Evolutionary conservation across 2,113 vertebrate species (phyloP).

Genomic region (Sceloporus undulatus): DNA sequence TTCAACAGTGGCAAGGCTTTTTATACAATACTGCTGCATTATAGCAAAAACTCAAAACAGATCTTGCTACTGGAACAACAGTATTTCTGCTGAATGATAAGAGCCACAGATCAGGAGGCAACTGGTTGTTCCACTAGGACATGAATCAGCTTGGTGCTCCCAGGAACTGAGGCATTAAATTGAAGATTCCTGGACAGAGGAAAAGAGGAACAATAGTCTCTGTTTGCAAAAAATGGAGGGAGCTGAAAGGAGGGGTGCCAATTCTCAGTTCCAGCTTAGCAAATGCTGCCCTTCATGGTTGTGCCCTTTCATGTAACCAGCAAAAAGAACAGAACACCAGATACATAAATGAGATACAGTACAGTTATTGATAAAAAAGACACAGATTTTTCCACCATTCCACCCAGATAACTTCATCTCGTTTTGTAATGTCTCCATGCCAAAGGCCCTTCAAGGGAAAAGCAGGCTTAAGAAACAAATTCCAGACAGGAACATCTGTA

Average conservation of each 20-base stretch:
- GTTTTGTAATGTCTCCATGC: neutral
- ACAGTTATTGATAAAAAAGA: conserved; percentile 27
- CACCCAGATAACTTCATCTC: conserved; percentile 3
- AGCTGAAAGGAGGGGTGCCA: neutral
- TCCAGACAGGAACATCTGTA: conserved; percentile 9
- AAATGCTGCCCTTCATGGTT: conserved; percentile 55
- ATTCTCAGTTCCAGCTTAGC: conserved; percentile 26
- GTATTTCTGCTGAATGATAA: neutral
- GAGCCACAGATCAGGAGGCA: neutral
- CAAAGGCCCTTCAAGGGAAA: conserved; percentile 13
- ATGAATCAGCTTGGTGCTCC: conserved; percentile 18
- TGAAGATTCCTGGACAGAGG: neutral
- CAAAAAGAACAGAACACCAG: conserved; percentile 22
- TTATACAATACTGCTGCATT: neutral
- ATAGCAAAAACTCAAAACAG: neutral
- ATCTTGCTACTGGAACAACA: neutral
- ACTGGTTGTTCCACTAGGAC: conserved; percentile 2
- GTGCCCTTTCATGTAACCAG: conserved; percentile 34
- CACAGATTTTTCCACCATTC: neutral
- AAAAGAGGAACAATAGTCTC: neutral
- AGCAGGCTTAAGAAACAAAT: neutral
- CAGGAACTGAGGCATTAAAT: neutral
- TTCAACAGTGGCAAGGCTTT: neutral
- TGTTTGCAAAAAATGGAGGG: neutral
- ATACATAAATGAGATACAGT: conserved; percentile 13